Percentiles rank a stretch among this genome's conserved stretches.
Conservation (phyloP, 2,113 vertebrate species). For the Meriones unguiculatus region DNA sequence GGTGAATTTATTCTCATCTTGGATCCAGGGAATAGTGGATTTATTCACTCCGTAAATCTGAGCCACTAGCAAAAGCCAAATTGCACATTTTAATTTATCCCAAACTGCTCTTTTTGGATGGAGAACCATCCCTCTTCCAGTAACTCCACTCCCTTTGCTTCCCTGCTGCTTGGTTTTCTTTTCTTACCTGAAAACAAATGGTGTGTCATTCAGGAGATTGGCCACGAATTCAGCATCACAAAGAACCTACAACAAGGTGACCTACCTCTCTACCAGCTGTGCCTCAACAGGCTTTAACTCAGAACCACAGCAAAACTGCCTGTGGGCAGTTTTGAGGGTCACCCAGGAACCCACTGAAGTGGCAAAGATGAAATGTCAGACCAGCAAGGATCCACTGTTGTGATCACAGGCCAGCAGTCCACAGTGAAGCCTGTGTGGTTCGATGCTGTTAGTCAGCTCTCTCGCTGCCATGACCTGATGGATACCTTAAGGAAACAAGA, state of each 20-base stretch:
- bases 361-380: background rate
- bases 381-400: background rate
- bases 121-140: conserved; percentile 48
- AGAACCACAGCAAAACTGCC: background rate
- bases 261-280: background rate
- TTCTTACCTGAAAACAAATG: conserved; percentile 28
- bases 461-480: background rate
- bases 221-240: background rate
- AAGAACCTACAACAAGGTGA: background rate
- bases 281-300: background rate
- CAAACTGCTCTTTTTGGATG: conserved; percentile 53
- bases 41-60: conserved; percentile 58
- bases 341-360: background rate
- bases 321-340: background rate
- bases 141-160: conserved; percentile 10
- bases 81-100: conserved; percentile 69
- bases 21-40: background rate
- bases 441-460: background rate
- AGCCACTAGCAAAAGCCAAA: conserved; percentile 70
- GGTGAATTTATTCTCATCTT: conserved; percentile 43
- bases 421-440: background rate
- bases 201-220: background rate
- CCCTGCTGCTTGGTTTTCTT: background rate
- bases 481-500: background rate
- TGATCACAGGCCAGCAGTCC: background rate